A percentile compares a stretch with the other conserved stretches of the same genome.
These are phyloP conservation scores for Argentina silus DNA, from an alignment of 2,797 vertebrate species.

Conservation along the genomic window DNA sequence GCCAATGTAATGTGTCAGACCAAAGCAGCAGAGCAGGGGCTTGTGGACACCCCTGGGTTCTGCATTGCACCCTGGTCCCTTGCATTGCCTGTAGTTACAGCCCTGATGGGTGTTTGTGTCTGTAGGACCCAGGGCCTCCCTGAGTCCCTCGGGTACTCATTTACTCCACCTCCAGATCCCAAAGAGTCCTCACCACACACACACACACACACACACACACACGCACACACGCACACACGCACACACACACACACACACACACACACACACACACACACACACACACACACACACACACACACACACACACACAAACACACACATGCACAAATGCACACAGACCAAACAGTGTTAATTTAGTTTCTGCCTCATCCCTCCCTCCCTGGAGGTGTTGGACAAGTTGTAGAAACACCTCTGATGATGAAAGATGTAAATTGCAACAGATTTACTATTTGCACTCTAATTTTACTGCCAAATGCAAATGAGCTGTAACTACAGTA, in stretches of 20 bases:
- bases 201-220: slow-evolving; percentile 23
- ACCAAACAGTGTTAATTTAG: neutral
- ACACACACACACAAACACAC: neutral
- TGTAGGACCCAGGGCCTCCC: slow-evolving; percentile 27
- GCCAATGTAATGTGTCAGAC: neutral
- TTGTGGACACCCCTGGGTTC: slow-evolving; percentile 44
- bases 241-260: neutral
- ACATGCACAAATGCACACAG: neutral
- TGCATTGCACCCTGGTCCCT: slow-evolving; percentile 35
- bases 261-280: slow-evolving; percentile 24
- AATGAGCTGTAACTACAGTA: no score
- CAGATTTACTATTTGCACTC: no score
- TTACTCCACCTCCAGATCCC: slow-evolving; percentile 37
- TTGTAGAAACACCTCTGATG: no score
- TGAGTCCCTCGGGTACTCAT: slow-evolving; percentile 68
- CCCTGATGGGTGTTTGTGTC: slow-evolving; percentile 39
- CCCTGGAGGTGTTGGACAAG: no score
- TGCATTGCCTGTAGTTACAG: slow-evolving; percentile 53
- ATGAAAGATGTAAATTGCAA: no score
- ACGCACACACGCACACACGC: slow-evolving; percentile 15
- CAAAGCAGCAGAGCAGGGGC: slow-evolving; percentile 25
- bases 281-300: slow-evolving; percentile 31
- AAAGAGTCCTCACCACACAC: slow-evolving; percentile 3
- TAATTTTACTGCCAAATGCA: no score
- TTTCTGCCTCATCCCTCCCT: neutral